These are phyloP conservation scores for Pteronura brasiliensis DNA, from an alignment of 2,113 vertebrate species.

Conservation along the genomic window DNA sequence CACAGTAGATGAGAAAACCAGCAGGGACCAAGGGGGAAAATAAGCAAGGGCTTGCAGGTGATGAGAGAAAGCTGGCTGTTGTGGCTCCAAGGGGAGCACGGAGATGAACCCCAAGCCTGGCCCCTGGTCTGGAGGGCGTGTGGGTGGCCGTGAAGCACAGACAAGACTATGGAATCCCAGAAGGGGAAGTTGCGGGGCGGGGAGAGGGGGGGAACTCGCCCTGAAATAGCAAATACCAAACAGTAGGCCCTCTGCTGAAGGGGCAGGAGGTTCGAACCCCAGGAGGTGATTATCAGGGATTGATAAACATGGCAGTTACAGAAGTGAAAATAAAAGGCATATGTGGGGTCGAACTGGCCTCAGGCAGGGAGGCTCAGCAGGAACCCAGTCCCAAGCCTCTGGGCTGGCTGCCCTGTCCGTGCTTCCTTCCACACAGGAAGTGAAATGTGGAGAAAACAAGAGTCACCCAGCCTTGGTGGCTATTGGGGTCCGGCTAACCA, in stretches of 20 bases:
- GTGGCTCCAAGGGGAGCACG: neutral
- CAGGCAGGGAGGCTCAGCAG: neutral
- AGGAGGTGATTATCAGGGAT: neutral
- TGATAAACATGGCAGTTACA: conserved; percentile 30
- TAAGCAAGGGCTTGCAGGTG: neutral
- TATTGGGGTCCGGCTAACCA: neutral
- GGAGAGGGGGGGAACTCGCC: neutral
- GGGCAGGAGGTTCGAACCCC: neutral
- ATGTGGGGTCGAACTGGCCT: too few relatives aligned
- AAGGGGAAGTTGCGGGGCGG: neutral
- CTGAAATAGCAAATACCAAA: neutral
- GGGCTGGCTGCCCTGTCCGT: neutral
- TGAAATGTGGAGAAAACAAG: neutral
- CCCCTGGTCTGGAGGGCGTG: neutral
- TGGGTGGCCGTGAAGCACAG: neutral
- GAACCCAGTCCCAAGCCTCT: neutral
- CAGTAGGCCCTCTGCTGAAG: neutral
- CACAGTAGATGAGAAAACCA: neutral
- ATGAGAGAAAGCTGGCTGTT: neutral
- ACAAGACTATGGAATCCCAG: neutral
- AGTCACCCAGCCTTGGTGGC: neutral
- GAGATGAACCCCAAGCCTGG: neutral
- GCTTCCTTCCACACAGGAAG: neutral
- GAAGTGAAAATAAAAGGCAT: neutral
- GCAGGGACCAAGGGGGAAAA: too few relatives aligned